These are phyloP conservation scores for Morelia viridis DNA, from an alignment of 2,797 vertebrate species.

Conservation along the genomic window DNA sequence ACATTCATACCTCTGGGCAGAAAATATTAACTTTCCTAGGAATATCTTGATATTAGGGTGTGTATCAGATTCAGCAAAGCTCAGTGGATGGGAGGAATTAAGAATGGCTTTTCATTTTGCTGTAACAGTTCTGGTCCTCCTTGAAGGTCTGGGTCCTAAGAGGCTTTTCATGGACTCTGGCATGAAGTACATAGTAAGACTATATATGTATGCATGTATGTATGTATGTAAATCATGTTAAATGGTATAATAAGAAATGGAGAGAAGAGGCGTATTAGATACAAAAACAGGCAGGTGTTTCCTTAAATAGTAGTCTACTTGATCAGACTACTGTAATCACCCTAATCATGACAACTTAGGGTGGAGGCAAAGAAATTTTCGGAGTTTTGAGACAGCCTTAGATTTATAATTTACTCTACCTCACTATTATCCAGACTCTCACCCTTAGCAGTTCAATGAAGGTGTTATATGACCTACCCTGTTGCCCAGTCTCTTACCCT, in stretches of 20 bases:
- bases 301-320: background rate
- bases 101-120: too few relatives aligned
- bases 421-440: background rate
- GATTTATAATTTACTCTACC: background rate
- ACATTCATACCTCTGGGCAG: background rate
- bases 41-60: accelerated
- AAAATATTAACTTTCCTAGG: background rate
- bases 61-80: too few relatives aligned
- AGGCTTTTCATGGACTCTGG: too few relatives aligned
- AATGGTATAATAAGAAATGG: background rate
- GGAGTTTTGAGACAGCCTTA: background rate
- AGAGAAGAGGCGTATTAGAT: background rate
- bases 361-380: background rate
- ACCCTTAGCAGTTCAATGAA: background rate
- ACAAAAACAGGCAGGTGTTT: background rate
- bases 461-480: background rate
- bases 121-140: too few relatives aligned
- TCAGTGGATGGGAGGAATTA: too few relatives aligned
- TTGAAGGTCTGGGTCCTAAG: too few relatives aligned
- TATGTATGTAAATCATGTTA: too few relatives aligned
- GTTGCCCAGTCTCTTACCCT: background rate
- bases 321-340: background rate
- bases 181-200: too few relatives aligned
- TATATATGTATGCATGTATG: too few relatives aligned
- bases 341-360: background rate